Evolutionary conservation across 1,140 invertebrate species (phyloP).

Genomic region (Tetramorium parvispinum): DNA sequence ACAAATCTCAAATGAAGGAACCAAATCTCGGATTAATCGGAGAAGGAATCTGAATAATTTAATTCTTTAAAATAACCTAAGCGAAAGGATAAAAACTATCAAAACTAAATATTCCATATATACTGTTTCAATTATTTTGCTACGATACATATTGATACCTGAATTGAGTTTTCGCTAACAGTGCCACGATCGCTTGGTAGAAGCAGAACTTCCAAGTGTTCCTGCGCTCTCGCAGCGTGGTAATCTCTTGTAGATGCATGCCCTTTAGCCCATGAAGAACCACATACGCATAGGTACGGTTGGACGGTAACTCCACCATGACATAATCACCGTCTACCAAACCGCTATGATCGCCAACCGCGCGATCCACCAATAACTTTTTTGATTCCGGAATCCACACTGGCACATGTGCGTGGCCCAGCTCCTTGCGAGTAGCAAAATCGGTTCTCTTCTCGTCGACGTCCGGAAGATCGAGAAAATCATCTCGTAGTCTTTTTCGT

Average conservation of each 20-base stretch:
- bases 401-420: conserved; percentile 77
- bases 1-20: background rate
- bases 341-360: conserved; percentile 71
- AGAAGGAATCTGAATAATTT: background rate
- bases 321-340: conserved; percentile 80
- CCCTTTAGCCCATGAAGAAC: conserved; percentile 77
- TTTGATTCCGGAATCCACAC: conserved; percentile 8
- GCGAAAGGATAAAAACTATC: background rate
- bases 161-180: conserved; percentile 80
- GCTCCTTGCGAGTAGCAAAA: conserved; percentile 74
- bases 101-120: background rate
- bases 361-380: conserved; percentile 66
- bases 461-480: conserved; percentile 63
- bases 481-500: conserved; percentile 56
- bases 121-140: background rate
- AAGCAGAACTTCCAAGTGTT: conserved; percentile 82
- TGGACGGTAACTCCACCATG: conserved; percentile 65
- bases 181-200: conserved; percentile 79
- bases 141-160: conserved; percentile 68
- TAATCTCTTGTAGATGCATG: conserved; percentile 78
- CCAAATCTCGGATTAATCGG: background rate
- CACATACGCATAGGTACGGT: conserved; percentile 72
- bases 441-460: conserved; percentile 50
- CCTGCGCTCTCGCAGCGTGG: conserved; percentile 57
- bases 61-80: background rate